Evolutionary conservation across 2,888 invertebrate genomes (phyloP).

Genomic region (Campoplex nolae): DNA sequence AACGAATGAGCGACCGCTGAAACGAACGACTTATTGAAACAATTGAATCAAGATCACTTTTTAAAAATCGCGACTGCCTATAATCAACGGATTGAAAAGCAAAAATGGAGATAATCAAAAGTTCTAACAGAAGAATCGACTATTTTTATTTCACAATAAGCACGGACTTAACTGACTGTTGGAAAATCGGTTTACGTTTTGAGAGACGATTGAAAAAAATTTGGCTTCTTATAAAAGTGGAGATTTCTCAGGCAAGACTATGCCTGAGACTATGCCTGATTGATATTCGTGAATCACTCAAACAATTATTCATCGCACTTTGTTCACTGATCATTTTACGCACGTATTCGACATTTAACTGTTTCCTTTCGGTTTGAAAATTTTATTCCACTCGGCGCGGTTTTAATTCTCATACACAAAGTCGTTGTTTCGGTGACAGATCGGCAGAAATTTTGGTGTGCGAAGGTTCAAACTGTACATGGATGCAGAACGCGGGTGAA

Average conservation of each 20-base stretch:
- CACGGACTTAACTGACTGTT: neutral
- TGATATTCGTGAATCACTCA: neutral
- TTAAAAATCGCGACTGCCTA: too few relatives aligned
- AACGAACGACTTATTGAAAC: too few relatives aligned
- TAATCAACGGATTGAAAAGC: too few relatives aligned
- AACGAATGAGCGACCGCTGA: too few relatives aligned
- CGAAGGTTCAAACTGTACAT: neutral
- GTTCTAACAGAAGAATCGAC: too few relatives aligned
- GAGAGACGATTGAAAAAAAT: neutral
- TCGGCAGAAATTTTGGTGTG: neutral
- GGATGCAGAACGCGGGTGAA: conserved; percentile 36
- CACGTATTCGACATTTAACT: neutral
- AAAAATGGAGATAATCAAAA: too few relatives aligned
- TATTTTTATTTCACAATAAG: too few relatives aligned
- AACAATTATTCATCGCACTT: neutral
- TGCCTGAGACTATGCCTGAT: neutral
- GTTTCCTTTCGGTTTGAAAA: neutral
- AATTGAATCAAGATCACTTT: too few relatives aligned
- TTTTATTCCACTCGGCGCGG: neutral
- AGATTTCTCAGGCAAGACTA: too few relatives aligned
- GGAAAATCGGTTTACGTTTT: neutral
- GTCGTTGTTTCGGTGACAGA: conserved; percentile 19
- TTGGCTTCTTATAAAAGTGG: neutral
- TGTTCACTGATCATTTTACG: neutral
- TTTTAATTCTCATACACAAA: conserved; percentile 1